Percentiles rank a stretch among this genome's conserved stretches.
Evolutionary conservation across 1,140 invertebrate genomes (phyloP).

Genomic region (Holotrichia oblita): DNA sequence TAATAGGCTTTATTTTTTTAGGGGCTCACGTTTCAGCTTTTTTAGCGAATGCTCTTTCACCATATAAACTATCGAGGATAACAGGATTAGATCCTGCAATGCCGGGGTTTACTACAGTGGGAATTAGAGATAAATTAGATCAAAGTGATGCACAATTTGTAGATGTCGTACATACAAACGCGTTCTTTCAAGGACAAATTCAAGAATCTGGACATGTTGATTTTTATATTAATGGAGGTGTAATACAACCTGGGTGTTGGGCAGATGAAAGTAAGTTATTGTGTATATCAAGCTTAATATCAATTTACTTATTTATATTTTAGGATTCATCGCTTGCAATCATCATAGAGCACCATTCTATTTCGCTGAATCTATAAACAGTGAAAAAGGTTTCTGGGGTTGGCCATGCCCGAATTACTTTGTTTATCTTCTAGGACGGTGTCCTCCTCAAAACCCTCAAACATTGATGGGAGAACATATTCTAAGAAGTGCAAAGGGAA

Average conservation of each 20-base stretch:
- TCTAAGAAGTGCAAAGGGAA: constrained; percentile 47
- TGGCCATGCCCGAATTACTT: constrained; percentile 73
- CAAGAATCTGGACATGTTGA: constrained; percentile 74
- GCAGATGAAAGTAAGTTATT: constrained; percentile 51
- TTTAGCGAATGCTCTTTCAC: constrained; percentile 64
- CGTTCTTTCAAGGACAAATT: constrained; percentile 70
- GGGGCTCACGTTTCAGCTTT: constrained; percentile 64
- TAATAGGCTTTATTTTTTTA: constrained; percentile 25
- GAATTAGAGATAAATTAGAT: constrained; percentile 71
- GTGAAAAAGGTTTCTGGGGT: constrained; percentile 75
- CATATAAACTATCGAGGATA: constrained; percentile 67
- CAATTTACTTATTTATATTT: constrained; percentile 16
- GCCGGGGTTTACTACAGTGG: constrained; percentile 69
- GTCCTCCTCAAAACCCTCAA: constrained; percentile 56
- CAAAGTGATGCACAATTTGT: constrained; percentile 74
- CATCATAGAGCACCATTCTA: constrained; percentile 74
- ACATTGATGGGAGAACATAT: constrained; percentile 56
- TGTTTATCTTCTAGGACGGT: constrained; percentile 70
- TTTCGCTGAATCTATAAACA: constrained; percentile 79
- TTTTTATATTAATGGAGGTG: constrained; percentile 79
- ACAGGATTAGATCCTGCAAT: constrained; percentile 75
- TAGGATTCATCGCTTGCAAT: constrained; percentile 66
- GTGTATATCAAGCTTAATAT: not conserved
- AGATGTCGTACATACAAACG: constrained; percentile 81
- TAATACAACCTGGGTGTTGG: constrained; percentile 73